phyloP scores from a whole-genome alignment of 2,113 vertebrate genomes.

The Ctenodactylus gundi region DNA sequence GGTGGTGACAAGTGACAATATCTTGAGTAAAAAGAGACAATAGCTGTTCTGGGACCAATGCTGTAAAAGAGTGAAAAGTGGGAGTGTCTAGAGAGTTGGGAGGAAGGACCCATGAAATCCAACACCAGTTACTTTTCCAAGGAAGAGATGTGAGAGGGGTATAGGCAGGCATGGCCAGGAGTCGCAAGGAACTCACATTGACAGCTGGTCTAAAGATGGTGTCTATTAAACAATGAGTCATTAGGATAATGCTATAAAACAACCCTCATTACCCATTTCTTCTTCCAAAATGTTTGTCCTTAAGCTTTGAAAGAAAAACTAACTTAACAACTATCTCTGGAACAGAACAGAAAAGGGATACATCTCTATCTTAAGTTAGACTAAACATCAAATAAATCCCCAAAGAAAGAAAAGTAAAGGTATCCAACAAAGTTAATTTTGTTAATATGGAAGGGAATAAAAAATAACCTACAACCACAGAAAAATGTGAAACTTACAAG shows the following conservation, averaged over 20 bases:
- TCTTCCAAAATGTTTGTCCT: not conserved
- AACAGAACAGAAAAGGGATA: not conserved
- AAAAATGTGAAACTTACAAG: not conserved
- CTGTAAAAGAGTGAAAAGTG: not conserved
- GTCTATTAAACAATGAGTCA: not conserved
- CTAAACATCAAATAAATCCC: not conserved
- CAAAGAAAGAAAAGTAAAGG: not conserved
- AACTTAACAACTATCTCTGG: not conserved
- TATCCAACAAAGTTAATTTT: slow-evolving; percentile 4
- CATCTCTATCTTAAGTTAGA: not conserved
- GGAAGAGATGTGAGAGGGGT: not conserved
- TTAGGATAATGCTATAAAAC: not conserved
- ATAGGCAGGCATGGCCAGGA: not conserved
- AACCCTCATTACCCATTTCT: not conserved
- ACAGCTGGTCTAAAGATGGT: not conserved
- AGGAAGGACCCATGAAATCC: not conserved
- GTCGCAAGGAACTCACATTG: not conserved
- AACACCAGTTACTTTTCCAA: not conserved
- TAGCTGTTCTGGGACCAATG: not conserved
- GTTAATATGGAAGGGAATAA: not conserved
- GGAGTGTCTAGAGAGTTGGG: not conserved
- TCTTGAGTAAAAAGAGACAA: not conserved
- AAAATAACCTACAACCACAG: not conserved
- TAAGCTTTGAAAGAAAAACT: not conserved
- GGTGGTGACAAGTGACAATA: not conserved